These are phyloP conservation scores for Puntigrus tetrazona DNA, from an alignment of 2,113 vertebrate genomes.

Conservation along the genomic window DNA sequence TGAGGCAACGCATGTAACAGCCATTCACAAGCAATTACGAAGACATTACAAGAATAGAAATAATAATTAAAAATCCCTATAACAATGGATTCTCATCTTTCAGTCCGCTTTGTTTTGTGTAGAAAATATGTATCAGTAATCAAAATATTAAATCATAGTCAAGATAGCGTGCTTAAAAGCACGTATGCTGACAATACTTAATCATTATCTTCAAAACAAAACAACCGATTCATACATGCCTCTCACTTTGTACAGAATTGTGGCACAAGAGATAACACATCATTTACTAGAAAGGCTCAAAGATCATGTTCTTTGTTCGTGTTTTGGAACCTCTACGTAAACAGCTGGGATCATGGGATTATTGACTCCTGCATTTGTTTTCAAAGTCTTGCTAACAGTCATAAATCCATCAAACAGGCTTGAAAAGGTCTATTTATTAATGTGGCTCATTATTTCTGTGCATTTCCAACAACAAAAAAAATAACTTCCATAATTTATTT, in stretches of 20 bases:
- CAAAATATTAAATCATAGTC: neutral
- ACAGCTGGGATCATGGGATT: slow-evolving; percentile 5
- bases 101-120: neutral
- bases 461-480: neutral
- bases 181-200: neutral
- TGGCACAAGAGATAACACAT: neutral
- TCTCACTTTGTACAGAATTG: neutral
- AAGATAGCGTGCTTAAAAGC: neutral
- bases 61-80: too few species aligned
- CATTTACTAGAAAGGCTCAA: neutral
- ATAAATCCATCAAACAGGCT: neutral
- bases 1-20: neutral
- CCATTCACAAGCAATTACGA: neutral
- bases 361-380: neutral
- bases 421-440: neutral
- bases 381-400: neutral
- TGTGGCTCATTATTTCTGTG: neutral
- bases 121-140: neutral
- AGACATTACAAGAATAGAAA: too few species aligned
- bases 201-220: neutral
- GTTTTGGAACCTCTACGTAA: neutral
- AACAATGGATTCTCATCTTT: neutral
- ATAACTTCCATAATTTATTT: slow-evolving; percentile 50
- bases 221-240: neutral
- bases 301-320: slow-evolving; percentile 11